These are phyloP conservation scores for Macropis europaea DNA, from an alignment of 2,888 invertebrate species.

Conservation along the genomic window DNA sequence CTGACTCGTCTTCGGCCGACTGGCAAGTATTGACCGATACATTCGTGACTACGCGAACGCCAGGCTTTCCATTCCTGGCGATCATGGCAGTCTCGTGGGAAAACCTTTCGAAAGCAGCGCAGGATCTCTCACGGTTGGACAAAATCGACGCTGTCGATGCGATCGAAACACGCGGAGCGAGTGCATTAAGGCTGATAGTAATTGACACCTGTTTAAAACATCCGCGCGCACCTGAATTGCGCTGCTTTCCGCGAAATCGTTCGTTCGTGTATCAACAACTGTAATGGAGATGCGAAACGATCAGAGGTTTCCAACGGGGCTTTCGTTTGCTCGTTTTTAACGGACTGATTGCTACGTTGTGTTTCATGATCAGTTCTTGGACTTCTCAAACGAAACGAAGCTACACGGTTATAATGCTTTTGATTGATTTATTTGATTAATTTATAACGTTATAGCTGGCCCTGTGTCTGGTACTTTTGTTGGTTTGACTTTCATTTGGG, in stretches of 20 bases:
- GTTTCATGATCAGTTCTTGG: too few relatives aligned
- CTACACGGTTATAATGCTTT: too few relatives aligned
- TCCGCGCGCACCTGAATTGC: slow-evolving; percentile 18
- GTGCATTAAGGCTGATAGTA: slow-evolving; percentile 64
- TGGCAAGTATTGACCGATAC: slow-evolving; percentile 66
- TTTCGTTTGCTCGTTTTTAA: too few relatives aligned
- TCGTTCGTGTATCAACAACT: neutral
- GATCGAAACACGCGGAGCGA: slow-evolving; percentile 48
- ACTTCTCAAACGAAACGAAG: too few relatives aligned
- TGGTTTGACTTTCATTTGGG: too few relatives aligned
- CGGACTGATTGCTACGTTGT: too few relatives aligned
- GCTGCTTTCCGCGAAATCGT: slow-evolving; percentile 22
- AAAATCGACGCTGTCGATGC: slow-evolving; percentile 34
- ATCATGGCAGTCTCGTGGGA: slow-evolving; percentile 10
- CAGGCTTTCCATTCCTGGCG: slow-evolving; percentile 10
- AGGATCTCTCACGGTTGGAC: neutral
- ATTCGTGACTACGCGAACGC: slow-evolving; percentile 17
- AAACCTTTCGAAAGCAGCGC: slow-evolving; percentile 10
- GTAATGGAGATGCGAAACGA: too few relatives aligned
- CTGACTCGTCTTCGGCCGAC: slow-evolving; percentile 55
- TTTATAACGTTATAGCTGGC: too few relatives aligned
- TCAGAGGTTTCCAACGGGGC: too few relatives aligned
- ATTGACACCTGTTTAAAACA: slow-evolving; percentile 66
- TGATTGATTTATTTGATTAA: too few relatives aligned
- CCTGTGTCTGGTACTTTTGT: too few relatives aligned